phyloP scores from a whole-genome alignment of 2,797 vertebrate species.

The Enteromius afrohamiltoni region DNA sequence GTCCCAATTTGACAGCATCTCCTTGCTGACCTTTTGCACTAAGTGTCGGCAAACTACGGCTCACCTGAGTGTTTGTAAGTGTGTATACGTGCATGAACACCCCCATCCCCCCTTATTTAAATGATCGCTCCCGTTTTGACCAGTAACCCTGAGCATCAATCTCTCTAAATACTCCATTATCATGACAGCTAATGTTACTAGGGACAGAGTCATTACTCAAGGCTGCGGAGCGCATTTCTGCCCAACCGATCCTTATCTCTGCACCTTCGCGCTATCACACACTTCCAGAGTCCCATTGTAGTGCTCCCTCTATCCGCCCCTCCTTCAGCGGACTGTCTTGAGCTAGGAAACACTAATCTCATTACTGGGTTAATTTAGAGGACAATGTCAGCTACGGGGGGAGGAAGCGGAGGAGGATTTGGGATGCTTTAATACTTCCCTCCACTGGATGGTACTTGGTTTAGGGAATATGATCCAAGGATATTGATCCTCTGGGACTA shows the following conservation, averaged over 20 bases:
- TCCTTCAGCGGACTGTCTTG: constrained; percentile 27
- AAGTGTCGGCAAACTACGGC: constrained; percentile 28
- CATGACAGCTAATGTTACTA: constrained; percentile 78
- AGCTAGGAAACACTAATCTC: constrained; percentile 79
- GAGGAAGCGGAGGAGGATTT: not conserved
- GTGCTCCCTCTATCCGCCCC: constrained; percentile 52
- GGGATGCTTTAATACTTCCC: not conserved
- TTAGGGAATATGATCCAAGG: constrained; percentile 16
- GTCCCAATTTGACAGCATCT: constrained; percentile 12
- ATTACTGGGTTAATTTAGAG: constrained; percentile 85
- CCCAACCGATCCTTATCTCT: constrained; percentile 79
- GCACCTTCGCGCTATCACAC: constrained; percentile 78
- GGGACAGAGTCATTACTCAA: constrained; percentile 81
- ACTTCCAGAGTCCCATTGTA: constrained; percentile 70
- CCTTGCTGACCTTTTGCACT: constrained; percentile 39
- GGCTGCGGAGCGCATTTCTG: constrained; percentile 75
- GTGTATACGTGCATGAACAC: constrained; percentile 31
- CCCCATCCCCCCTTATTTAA: constrained; percentile 57
- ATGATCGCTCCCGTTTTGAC: constrained; percentile 68
- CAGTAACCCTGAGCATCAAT: constrained; percentile 71
- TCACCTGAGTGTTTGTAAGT: constrained; percentile 51
- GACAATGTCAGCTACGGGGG: constrained; percentile 75
- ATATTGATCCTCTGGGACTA: constrained; percentile 34
- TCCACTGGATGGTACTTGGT: not conserved
- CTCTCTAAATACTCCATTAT: constrained; percentile 78